Base-by-base conservation (phyloP, 1,140 invertebrate genomes). In the Berghia stephanieae region DNA sequence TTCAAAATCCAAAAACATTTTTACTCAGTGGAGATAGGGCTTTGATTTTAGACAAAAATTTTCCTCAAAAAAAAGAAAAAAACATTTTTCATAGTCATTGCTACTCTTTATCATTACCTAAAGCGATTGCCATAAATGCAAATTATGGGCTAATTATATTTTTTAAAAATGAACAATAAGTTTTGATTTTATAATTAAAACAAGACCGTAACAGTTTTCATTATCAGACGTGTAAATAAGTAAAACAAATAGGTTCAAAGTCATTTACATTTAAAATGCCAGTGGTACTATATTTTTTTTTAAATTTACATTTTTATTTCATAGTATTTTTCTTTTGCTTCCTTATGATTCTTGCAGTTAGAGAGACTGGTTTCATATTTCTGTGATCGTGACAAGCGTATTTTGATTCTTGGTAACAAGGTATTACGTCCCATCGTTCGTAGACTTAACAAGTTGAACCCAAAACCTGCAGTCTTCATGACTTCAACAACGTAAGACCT, bases 401-500 rank as follows among this genome's bases (percentile, higher is more conserved):
- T 75, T 2, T 66, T 75, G 31, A 16, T 75, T 66, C 57, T 75
- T 1, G 72, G 72, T 16, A 63, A 13, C 36, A 66, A 43, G n/a
- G 36, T 31, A 36, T 27, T 75, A 10, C n/a, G 8, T 5, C 27
- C 3, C 24, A 27, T 4, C 34, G 16, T 34, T 3, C n/a, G 16
- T 3, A 43, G 44, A 10, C 10, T 75, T n/a, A 60, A 34, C 3
- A 60, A 55, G 31, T 21, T 66, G 57, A 16, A 5, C 0, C 38
- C 52, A 34, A 63, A 31, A n/a, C 55, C 52, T 34, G 24, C 72
- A 8, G n/a, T 73, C 5, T 75, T 63, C 40, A 42, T 75, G 57
- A 75, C 72, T 3, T 42, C 72, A 31, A 75, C 72, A 1, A 75
- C 72, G 72, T 75, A 66, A 75, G 57, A 63, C 5, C 43, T 27